A percentile compares a stretch with the other conserved stretches of the same genome.
Evolutionary conservation across 2,113 vertebrate species (phyloP).

Genomic region (Calidris pugnax): DNA sequence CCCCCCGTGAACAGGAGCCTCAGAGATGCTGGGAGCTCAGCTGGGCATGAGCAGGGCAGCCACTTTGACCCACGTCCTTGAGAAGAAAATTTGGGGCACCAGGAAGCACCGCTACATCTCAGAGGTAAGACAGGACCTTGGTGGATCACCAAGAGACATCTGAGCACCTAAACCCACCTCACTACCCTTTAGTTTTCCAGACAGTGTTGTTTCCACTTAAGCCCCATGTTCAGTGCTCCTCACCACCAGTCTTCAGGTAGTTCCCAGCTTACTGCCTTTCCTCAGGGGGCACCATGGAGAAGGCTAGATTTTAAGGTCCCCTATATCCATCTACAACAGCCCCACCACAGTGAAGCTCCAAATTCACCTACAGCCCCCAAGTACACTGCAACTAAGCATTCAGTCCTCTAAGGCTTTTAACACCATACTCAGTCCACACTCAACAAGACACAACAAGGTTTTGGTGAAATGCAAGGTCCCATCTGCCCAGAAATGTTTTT

Average conservation of each 20-base stretch:
- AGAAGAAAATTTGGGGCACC: neutral
- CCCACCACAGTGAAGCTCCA: neutral
- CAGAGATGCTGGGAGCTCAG: neutral
- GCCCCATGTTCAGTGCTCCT: neutral
- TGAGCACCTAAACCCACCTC: neutral
- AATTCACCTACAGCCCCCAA: neutral
- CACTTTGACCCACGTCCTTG: neutral
- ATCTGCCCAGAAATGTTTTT: neutral
- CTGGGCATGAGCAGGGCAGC: neutral
- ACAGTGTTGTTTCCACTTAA: neutral
- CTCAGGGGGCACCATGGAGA: neutral
- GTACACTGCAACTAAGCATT: neutral
- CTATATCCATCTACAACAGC: neutral
- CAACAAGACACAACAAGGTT: neutral
- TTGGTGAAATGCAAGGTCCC: neutral
- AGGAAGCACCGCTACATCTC: neutral
- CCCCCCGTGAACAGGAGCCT: rapidly evolving
- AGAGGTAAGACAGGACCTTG: neutral
- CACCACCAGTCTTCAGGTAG: neutral
- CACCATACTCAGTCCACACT: neutral
- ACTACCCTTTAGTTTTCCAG: neutral
- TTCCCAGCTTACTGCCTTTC: neutral
- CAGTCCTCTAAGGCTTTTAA: neutral
- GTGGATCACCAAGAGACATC: neutral
- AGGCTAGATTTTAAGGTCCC: neutral